These are phyloP conservation scores for Hipposideros larvatus DNA, from an alignment of 2,797 vertebrate species.

Conservation along the genomic window DNA sequence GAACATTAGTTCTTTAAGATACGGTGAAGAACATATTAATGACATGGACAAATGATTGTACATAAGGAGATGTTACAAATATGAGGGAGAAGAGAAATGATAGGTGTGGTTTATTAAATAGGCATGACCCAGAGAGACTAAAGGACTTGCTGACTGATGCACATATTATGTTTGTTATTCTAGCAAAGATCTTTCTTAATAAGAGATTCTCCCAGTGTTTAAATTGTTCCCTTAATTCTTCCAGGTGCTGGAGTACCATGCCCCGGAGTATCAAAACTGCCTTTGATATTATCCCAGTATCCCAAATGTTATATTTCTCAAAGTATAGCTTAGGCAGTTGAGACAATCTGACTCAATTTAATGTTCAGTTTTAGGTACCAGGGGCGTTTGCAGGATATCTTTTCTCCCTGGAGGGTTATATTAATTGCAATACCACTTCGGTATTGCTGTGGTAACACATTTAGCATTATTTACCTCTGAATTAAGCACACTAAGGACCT, in stretches of 20 bases:
- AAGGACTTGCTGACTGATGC: constrained; percentile 24
- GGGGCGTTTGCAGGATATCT: neutral
- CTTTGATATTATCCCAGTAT: constrained; percentile 43
- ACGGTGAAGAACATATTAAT: neutral
- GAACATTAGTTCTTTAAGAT: constrained; percentile 24
- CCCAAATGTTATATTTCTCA: constrained; percentile 37
- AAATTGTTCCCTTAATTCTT: constrained; percentile 65
- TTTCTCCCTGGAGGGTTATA: constrained; percentile 45
- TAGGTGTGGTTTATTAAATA: neutral
- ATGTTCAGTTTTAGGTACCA: constrained; percentile 56
- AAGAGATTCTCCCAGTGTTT: constrained; percentile 52
- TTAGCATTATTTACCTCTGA: constrained; percentile 75
- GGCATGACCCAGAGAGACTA: neutral
- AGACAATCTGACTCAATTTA: constrained; percentile 45
- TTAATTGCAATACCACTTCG: constrained; percentile 43
- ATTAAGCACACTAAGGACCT: constrained; percentile 59
- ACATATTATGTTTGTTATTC: constrained; percentile 58
- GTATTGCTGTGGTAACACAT: neutral
- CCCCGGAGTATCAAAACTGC: constrained; percentile 28
- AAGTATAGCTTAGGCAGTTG: constrained; percentile 28
- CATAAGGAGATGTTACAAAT: neutral
- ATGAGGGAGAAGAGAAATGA: neutral
- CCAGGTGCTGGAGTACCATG: neutral
- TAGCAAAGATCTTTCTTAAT: constrained; percentile 59
- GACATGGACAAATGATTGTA: neutral